phyloP scores from a whole-genome alignment of 2,113 vertebrate genomes.

The Rhabdomys dilectus region DNA sequence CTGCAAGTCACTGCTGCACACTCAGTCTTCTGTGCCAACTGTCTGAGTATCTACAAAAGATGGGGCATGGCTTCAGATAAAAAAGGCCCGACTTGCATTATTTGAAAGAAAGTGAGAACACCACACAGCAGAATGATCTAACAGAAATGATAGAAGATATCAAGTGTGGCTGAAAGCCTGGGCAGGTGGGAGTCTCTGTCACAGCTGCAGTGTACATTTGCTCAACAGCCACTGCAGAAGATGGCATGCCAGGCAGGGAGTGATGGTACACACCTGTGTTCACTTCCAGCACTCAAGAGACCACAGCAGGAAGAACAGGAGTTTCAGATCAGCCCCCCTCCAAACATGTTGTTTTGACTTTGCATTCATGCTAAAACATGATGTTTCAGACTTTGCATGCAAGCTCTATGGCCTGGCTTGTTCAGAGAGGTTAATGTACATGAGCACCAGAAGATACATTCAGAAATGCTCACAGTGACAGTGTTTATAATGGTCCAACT shows the following conservation, averaged over 20 bases:
- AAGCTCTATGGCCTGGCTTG: background rate
- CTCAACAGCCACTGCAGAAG: background rate
- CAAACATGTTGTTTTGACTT: no score
- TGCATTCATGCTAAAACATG: no score
- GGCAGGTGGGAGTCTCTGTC: background rate
- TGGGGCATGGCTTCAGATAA: background rate
- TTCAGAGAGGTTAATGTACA: background rate
- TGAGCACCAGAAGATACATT: background rate
- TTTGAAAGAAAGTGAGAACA: background rate
- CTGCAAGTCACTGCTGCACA: background rate
- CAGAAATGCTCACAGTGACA: background rate
- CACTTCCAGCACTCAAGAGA: background rate
- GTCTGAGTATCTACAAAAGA: background rate
- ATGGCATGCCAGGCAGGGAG: background rate
- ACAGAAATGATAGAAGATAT: background rate
- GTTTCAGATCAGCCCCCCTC: background rate
- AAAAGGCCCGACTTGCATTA: background rate
- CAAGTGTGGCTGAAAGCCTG: background rate
- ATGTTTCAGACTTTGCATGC: background rate
- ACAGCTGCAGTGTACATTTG: background rate
- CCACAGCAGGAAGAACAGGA: background rate
- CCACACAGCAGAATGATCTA: background rate
- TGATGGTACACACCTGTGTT: background rate
- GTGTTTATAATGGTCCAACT: background rate
- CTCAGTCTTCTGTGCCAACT: background rate